Conservation (phyloP, 2,113 vertebrate species). For the Lycaon pictus region DNA sequence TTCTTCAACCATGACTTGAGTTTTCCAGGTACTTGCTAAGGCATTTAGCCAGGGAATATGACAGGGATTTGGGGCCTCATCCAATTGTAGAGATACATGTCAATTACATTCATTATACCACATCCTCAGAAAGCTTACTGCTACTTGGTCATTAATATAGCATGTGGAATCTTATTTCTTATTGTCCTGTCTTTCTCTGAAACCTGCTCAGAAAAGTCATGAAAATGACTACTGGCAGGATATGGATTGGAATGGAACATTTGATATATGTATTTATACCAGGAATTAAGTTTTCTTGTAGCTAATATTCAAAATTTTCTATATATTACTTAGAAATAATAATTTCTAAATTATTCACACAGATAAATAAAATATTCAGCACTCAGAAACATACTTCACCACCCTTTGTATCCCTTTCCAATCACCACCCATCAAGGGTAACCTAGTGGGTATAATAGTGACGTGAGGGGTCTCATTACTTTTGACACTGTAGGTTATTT, state of each 20-base stretch:
- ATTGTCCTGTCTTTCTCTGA: background rate
- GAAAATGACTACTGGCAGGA: background rate
- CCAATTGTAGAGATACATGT: background rate
- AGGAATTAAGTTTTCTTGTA: background rate
- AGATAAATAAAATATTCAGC: background rate
- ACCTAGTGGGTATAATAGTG: background rate
- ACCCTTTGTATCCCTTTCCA: background rate
- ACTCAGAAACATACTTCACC: background rate
- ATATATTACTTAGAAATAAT: background rate
- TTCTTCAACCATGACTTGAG: background rate
- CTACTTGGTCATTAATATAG: too few relatives aligned
- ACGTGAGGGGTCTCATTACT: background rate
- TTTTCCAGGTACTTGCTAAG: background rate
- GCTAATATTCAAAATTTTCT: background rate
- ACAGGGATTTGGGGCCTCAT: background rate
- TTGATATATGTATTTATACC: background rate
- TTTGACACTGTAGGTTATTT: background rate
- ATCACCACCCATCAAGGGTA: accelerated
- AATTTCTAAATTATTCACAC: background rate
- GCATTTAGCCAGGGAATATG: background rate
- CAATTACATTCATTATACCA: background rate
- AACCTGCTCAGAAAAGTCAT: background rate
- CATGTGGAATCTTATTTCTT: background rate
- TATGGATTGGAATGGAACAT: background rate
- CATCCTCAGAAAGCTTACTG: background rate